These are phyloP conservation scores for Enteromius anoplus DNA, from an alignment of 2,797 vertebrate genomes.

Conservation along the genomic window DNA sequence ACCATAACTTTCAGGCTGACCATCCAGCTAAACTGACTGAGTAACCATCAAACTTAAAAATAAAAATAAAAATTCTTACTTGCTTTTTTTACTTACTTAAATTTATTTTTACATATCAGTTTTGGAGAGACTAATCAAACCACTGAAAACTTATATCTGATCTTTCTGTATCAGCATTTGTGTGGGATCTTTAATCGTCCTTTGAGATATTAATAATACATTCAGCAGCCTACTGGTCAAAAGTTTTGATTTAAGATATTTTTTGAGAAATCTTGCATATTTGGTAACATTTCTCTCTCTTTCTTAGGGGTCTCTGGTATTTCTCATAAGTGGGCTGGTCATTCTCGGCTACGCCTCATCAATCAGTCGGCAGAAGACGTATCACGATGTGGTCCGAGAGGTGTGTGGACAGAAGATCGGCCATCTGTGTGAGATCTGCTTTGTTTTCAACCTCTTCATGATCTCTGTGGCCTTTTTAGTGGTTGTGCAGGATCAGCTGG, in stretches of 20 bases:
- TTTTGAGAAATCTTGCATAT: neutral
- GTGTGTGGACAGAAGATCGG: slow-evolving; percentile 85
- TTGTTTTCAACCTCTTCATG: slow-evolving; percentile 95
- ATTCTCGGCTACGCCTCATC: slow-evolving; percentile 89
- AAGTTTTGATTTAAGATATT: neutral
- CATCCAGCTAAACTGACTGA: neutral
- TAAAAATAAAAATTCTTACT: too few species aligned
- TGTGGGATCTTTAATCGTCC: neutral
- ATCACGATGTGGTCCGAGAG: slow-evolving; percentile 89
- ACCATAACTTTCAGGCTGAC: neutral
- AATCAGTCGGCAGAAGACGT: slow-evolving; percentile 86
- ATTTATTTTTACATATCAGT: neutral
- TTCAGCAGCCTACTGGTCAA: neutral
- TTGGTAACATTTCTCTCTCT: too few species aligned
- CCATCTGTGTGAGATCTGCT: slow-evolving; percentile 91
- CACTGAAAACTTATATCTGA: neutral
- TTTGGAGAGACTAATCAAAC: neutral
- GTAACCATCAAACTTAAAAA: neutral
- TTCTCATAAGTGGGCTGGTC: slow-evolving; percentile 90
- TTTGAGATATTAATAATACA: neutral
- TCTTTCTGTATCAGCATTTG: neutral
- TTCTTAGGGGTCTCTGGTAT: slow-evolving; percentile 85
- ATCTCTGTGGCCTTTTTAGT: slow-evolving; percentile 94
- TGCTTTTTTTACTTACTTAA: too few species aligned
- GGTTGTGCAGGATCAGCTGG: slow-evolving; percentile 94